Conservation (phyloP, 1,140 invertebrate species). For the Mya arenaria region DNA sequence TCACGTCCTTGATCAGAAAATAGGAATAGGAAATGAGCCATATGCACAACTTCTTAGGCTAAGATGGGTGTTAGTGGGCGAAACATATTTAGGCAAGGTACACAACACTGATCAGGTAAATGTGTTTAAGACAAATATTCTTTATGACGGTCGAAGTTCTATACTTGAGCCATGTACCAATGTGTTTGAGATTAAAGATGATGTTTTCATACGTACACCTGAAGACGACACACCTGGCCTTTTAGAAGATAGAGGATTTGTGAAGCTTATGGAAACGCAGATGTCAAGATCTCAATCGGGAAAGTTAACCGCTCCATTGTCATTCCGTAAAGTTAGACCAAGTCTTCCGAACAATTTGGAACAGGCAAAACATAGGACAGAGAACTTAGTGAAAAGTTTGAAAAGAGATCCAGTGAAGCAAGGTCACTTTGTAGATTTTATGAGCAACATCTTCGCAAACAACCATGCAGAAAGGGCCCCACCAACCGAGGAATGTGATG, state of each 20-base stretch:
- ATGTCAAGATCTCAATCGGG: neutral
- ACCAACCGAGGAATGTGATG: neutral
- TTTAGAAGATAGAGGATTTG: neutral
- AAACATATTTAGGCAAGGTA: slow-evolving; percentile 48
- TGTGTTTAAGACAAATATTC: slow-evolving; percentile 42
- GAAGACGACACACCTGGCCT: neutral
- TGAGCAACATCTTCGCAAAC: slow-evolving; percentile 36
- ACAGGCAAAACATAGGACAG: neutral
- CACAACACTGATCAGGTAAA: slow-evolving; percentile 23
- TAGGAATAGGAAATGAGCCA: slow-evolving; percentile 32
- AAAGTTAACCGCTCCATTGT: slow-evolving; percentile 5
- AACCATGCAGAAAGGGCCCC: slow-evolving; percentile 16
- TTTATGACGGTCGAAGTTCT: slow-evolving; percentile 24
- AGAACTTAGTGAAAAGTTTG: neutral
- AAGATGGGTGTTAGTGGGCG: slow-evolving; percentile 52
- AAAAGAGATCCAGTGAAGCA: slow-evolving; percentile 6
- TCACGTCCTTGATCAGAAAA: slow-evolving; percentile 48
- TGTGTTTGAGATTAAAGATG: slow-evolving; percentile 11
- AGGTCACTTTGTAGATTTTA: slow-evolving; percentile 34
- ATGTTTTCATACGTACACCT: neutral
- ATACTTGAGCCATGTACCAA: slow-evolving; percentile 34
- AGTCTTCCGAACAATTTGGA: slow-evolving; percentile 27
- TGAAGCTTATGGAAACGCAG: neutral
- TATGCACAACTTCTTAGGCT: slow-evolving; percentile 48
- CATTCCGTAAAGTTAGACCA: neutral